phyloP scores from a whole-genome alignment of 2,888 invertebrate species.

The Andrena trimmerana region DNA sequence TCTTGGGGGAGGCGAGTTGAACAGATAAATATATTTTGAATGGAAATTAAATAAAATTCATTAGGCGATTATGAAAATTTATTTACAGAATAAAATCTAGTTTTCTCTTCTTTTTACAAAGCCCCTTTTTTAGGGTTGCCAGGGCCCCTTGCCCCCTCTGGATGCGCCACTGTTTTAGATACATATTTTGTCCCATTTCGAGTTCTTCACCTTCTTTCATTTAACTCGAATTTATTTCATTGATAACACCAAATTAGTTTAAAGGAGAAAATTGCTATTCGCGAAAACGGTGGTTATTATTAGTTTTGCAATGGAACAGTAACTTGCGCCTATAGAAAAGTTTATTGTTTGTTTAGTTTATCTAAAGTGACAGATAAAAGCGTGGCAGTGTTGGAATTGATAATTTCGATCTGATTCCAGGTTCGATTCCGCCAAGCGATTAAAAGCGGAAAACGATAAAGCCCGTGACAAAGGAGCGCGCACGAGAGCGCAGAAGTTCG shows the following conservation, averaged over 20 bases:
- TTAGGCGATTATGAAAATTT: too few species aligned
- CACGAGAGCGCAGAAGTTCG: background rate
- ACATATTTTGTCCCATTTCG: too few species aligned
- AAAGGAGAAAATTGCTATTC: background rate
- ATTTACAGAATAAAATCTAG: too few species aligned
- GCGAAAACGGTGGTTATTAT: background rate
- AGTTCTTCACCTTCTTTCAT: too few species aligned
- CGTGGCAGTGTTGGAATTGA: conserved; percentile 20
- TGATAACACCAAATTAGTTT: background rate
- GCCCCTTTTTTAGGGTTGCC: too few species aligned
- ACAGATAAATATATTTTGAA: too few species aligned
- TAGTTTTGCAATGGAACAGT: background rate
- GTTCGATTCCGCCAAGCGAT: conserved; percentile 32
- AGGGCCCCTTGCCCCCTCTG: too few species aligned
- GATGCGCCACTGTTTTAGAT: too few species aligned
- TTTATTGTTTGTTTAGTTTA: conserved; percentile 28
- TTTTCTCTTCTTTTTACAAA: too few species aligned
- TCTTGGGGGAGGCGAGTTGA: too few species aligned
- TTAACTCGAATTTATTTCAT: too few species aligned
- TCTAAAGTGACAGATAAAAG: conserved; percentile 45
- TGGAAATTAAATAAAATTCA: too few species aligned
- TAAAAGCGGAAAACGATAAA: conserved; percentile 25
- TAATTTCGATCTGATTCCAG: conserved; percentile 55
- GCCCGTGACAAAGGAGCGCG: conserved; percentile 7
- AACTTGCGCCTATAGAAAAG: background rate